phyloP scores from a whole-genome alignment of 2,797 vertebrate species.

The Typhlichthys subterraneus region DNA sequence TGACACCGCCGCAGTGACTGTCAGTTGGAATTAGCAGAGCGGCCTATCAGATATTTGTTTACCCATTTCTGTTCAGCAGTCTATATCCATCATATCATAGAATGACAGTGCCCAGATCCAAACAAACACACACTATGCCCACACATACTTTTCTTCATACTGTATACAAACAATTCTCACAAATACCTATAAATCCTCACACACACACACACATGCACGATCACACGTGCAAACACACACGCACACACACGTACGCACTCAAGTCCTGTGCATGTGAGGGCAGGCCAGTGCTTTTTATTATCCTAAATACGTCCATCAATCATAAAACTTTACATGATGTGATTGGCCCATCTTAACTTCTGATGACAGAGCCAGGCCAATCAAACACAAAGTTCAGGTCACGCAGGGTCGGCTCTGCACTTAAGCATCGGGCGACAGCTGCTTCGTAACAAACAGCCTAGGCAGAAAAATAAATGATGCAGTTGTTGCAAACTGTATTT shows the following conservation, averaged over 20 bases:
- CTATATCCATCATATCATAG: conserved; percentile 60
- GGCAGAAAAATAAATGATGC: conserved; percentile 40
- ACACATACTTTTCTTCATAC: conserved; percentile 29
- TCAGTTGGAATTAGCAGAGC: conserved; percentile 66
- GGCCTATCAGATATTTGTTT: conserved; percentile 46
- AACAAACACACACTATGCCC: conserved; percentile 6
- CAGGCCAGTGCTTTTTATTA: too few relatives aligned
- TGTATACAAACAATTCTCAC: background rate
- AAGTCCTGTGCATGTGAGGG: too few relatives aligned
- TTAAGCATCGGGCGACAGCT: conserved; percentile 31
- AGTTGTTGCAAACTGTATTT: conserved; percentile 41
- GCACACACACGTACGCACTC: background rate
- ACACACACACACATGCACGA: background rate
- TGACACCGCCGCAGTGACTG: conserved; percentile 69
- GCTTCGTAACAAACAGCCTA: conserved; percentile 44
- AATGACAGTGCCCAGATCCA: conserved; percentile 19
- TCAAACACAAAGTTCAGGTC: background rate
- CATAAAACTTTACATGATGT: too few relatives aligned
- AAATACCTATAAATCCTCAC: background rate
- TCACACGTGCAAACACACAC: background rate
- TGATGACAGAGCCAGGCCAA: too few relatives aligned
- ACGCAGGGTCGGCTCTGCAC: conserved; percentile 16
- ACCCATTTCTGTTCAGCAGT: conserved; percentile 65
- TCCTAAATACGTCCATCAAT: too few relatives aligned
- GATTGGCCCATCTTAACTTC: too few relatives aligned